Base-by-base conservation (phyloP, 2,888 invertebrate species). In the Caenorhabditis imperialis region DNA sequence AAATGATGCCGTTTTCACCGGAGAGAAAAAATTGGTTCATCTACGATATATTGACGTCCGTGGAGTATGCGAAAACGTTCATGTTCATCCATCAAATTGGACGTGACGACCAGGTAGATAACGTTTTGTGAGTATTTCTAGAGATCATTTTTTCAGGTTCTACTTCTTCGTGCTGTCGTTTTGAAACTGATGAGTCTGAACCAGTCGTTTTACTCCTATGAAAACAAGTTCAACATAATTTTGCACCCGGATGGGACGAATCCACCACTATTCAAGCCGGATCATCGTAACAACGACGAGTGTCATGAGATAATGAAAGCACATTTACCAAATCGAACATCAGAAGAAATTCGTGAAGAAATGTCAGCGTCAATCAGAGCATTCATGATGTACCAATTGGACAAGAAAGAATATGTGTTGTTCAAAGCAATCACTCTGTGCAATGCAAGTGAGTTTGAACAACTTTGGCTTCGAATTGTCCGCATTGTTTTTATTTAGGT, bases 51-150 rank as follows among this genome's bases (percentile, higher is more conserved):
- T 23, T 81, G 20, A 75, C 78, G 1, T 67, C 79, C 0, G 79
- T 82, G 0, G 82, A 82, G 42, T 82, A 80, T 45, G 79, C 78
- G 0, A 80, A 80, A 40, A 82, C 82, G 0, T 82, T 82, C 57
- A 72, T 76, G 57, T 82, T 82, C 47, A 71, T 80, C 23, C 61
- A 77, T n/a, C 61, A 75, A 48, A 60, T 82, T 27, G 45, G 10
- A 1, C 51, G 51, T 40, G 14, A 51, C 3, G 81, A 81, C 42
- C 65, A 72, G 62, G 73, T 81, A 25, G 35, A 12, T n/a, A n/a
- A 12, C 2, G 14, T 16, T 6, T 18, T 14, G 12, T n/a, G 23
- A 27, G 7, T 37, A 40, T 27, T 18, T 14, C n/a, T 38, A 10
- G n/a, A 4, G 10, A 12, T 38, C 23, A 22, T 27, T 10, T 23